Base-by-base conservation (phyloP, 1,140 invertebrate species). In the Drosophila parvula region DNA sequence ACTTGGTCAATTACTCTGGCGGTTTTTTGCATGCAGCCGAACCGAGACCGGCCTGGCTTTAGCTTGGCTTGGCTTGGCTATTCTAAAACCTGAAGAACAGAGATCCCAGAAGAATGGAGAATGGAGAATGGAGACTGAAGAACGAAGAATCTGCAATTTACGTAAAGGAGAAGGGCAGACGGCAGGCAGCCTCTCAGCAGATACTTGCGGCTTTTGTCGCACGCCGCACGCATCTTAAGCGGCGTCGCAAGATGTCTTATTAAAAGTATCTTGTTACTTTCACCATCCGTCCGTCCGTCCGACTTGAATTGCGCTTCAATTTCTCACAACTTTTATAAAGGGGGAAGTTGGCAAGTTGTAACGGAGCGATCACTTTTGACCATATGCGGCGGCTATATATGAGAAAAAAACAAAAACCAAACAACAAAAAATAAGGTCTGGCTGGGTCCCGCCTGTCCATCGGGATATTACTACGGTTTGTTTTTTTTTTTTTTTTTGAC, bases 231-330 rank as follows among this genome's bases (percentile, higher is more conserved):
- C 84, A 89, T 80, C 84, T 57, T 70, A 64, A 75, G 32, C 60
- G 61, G 48, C 61, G 12, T 53, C 44, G 74, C 73, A 47, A 78
- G 78, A 89, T 89, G 84, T 89, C 84, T 89, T 89, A 88, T 89
- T 89, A 89, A 89, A 84, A 89, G 90, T 91, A 91, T 91, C 90
- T 91, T 84, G 90, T 91, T 91, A 91, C 90, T 91, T 91, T 91
- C 90, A 90, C 90, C 90, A 64, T 62, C 38, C 61, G 32, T 55
- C 55, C 63, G 69, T 81, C 3, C 22, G 22, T 22, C 22, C 81
- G 79, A 88, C 83, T 89, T 78, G 83, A 88, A 88, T 88, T 88
- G 83, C 83, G 84, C 84, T 88, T 84, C 84, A 89, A 83, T 88
- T 88, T 88, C 84, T 89, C 84, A 84, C 80, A 89, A 64, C 48